Evolutionary conservation across 2,888 invertebrate genomes (phyloP), one percentile per base, ranked within the genome.

Genomic region (Perdita meconis): DNA sequence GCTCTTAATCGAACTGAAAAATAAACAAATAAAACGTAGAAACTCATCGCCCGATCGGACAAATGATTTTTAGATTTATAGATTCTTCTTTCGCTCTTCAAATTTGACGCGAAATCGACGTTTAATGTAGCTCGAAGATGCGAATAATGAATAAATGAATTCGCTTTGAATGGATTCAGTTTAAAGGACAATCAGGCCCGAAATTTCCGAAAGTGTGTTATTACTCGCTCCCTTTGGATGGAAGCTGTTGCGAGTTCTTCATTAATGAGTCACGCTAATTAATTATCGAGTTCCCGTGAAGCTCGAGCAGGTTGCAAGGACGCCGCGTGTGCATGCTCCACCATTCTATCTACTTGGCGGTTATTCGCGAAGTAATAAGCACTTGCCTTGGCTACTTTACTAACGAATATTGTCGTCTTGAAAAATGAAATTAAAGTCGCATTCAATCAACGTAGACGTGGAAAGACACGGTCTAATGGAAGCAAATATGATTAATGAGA

Each of bases 261-360:
- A 55, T 65, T 63, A 78, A 22, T 68, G 60, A 80, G 30, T 42
- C 42, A 38, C 10, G 44, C n/a, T 61, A 65, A 81, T 78, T 63
- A 74, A 81, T 78, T 74, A 61, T 67, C 38, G 42, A 60, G 13
- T n/a, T 50, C 12, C 63, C 10, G 19, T 8, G 44, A 51, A 16
- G 1, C 51, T 1, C 0, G n/a, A 6, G 26, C n/a, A 6, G 22
- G 22, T 1, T 53, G 19, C 34, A 53, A 60, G 50, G 26, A 19
- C 12, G 26, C 34, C 38, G 16, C 44, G 16, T 26, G 6, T 12
- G 8, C n/a, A 5, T 19, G 47, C 34, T 51, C 42, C 36, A 65
- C 34, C 56, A 38, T 16, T 42, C 30, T 2, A 1, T 6, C n/a
- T 10, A 10, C 13, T 36, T n/a, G n/a, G n/a, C n/a, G 44, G 24